Conservation (phyloP, 2,888 invertebrate genomes). For the Congeria kusceri region DNA sequence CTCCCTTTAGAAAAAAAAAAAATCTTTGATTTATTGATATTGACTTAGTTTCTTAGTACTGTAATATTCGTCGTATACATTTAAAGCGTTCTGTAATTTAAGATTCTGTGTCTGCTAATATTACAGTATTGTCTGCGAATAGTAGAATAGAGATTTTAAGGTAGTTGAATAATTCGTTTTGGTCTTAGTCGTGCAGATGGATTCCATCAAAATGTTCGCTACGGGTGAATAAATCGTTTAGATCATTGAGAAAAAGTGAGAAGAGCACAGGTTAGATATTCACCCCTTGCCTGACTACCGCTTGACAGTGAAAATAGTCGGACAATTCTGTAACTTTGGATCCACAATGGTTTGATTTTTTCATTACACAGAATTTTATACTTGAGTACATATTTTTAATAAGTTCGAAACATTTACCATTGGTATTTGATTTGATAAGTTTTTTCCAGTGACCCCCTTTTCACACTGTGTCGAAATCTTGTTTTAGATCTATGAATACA, state of each 20-base stretch:
- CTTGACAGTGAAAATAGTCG: background rate
- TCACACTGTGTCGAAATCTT: constrained; percentile 37
- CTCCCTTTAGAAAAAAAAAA: too few species aligned
- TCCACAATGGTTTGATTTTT: background rate
- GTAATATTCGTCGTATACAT: constrained; percentile 13
- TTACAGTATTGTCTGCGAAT: constrained; percentile 30
- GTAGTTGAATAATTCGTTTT: constrained; percentile 6
- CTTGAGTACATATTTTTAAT: constrained; percentile 22
- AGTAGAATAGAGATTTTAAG: constrained; percentile 32
- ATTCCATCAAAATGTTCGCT: background rate
- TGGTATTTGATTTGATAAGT: constrained; percentile 20
- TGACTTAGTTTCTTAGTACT: too few species aligned
- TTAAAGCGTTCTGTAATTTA: constrained; percentile 15
- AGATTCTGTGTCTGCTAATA: too few species aligned
- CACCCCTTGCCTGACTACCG: constrained; percentile 24
- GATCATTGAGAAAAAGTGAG: constrained; percentile 14
- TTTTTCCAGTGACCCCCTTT: constrained; percentile 25
- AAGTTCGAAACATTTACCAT: constrained; percentile 28
- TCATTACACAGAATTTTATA: constrained; percentile 23
- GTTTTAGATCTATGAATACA: constrained; percentile 38
- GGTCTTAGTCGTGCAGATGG: background rate
- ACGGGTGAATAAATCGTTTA: background rate
- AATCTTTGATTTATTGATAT: too few species aligned
- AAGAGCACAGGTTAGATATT: constrained; percentile 33
- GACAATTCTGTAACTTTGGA: background rate